Evolutionary conservation across 2,888 invertebrate genomes (phyloP).

Genomic region (Heteromyza rotundicornis): DNA sequence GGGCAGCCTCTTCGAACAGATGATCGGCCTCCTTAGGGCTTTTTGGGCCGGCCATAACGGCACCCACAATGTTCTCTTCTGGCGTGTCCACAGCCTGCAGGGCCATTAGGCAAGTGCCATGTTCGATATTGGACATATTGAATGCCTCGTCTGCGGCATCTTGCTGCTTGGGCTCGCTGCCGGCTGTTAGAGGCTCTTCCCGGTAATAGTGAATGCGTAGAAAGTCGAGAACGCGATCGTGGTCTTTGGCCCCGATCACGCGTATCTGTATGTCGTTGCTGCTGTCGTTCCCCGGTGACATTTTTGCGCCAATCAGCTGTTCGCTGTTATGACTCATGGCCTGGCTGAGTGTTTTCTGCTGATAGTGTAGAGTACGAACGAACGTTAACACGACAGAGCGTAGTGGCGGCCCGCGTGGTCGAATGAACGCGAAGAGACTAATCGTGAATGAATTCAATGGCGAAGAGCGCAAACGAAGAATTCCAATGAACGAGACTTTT

Average conservation of each 20-base stretch:
- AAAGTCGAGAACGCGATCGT: constrained; percentile 45
- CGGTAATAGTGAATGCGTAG: constrained; percentile 49
- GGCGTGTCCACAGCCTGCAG: constrained; percentile 4
- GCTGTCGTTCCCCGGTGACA: constrained; percentile 12
- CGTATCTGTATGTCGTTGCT: constrained; percentile 34
- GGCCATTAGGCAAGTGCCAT: constrained; percentile 47
- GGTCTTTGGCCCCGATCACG: constrained; percentile 37
- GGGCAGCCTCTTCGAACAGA: constrained; percentile 39
- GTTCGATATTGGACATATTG: constrained; percentile 42
- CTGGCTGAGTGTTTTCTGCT: too few species aligned
- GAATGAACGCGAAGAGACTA: too few species aligned
- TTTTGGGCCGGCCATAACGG: constrained; percentile 52
- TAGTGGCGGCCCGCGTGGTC: too few species aligned
- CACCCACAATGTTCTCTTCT: constrained; percentile 44
- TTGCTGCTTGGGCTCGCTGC: constrained; percentile 45
- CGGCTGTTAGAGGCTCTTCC: constrained; percentile 55
- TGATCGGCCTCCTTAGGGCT: constrained; percentile 36
- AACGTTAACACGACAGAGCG: too few species aligned
- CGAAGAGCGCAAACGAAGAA: too few species aligned
- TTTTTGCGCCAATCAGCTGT: not conserved
- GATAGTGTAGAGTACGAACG: too few species aligned
- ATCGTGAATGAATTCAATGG: too few species aligned
- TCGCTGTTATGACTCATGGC: not conserved
- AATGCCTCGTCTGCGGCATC: constrained; percentile 48
- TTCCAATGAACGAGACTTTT: too few species aligned